Conservation (phyloP, 2,888 invertebrate genomes). For the Junonia oenone region DNA sequence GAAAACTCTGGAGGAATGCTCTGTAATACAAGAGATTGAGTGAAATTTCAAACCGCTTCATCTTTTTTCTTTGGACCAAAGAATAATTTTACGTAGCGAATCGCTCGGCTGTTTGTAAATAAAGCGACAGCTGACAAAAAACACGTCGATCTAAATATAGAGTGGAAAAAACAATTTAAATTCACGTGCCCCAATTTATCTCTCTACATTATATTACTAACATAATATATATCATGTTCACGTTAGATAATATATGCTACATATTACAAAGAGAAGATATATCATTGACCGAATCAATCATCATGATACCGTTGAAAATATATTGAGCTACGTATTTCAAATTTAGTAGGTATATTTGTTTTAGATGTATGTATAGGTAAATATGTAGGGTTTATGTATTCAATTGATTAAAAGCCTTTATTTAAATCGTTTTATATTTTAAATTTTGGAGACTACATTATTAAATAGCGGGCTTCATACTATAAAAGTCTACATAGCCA, state of each 20-base stretch:
- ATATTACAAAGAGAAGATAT: too few species aligned
- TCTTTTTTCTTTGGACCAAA: neutral
- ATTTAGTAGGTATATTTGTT: too few species aligned
- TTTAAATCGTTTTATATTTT: too few species aligned
- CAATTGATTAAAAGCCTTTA: too few species aligned
- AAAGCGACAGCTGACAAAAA: constrained; percentile 27
- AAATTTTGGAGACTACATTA: too few species aligned
- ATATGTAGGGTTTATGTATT: too few species aligned
- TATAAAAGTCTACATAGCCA: too few species aligned
- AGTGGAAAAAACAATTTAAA: constrained; percentile 16
- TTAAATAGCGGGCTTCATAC: too few species aligned
- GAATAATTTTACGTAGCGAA: constrained; percentile 5
- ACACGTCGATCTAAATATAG: constrained; percentile 25
- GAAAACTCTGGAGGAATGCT: neutral
- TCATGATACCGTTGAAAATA: too few species aligned
- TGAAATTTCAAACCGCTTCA: neutral
- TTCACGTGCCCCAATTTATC: constrained; percentile 5
- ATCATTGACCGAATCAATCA: too few species aligned
- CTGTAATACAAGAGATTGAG: neutral
- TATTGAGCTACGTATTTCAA: too few species aligned
- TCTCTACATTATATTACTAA: neutral
- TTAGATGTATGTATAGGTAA: too few species aligned
- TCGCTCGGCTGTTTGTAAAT: constrained; percentile 31
- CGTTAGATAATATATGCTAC: neutral
- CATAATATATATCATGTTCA: neutral